Evolutionary conservation across 2,113 vertebrate genomes (phyloP).

Genomic region (Tenrec ecaudatus): DNA sequence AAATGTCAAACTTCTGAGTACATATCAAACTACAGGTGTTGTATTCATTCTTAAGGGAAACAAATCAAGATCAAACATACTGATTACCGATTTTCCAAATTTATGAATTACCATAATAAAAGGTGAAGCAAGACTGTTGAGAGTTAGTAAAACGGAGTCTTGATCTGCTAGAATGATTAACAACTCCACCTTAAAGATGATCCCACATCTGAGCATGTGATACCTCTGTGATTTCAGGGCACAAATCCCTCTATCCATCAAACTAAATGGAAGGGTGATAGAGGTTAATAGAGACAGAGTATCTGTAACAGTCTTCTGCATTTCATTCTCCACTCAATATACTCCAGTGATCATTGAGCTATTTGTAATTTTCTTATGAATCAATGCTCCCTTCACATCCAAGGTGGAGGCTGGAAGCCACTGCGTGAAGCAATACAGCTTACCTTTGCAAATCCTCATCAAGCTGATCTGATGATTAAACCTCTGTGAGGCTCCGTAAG

Average conservation of each 20-base stretch:
- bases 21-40: slow-evolving; percentile 36
- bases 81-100: slow-evolving; percentile 30
- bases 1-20: neutral
- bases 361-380: slow-evolving; percentile 64
- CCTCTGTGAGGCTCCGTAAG: slow-evolving; percentile 59
- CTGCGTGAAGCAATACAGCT: slow-evolving; percentile 43
- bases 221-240: slow-evolving; percentile 46
- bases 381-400: slow-evolving; percentile 62
- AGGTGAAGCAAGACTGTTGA: slow-evolving; percentile 52
- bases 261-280: slow-evolving; percentile 71
- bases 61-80: slow-evolving; percentile 52
- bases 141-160: slow-evolving; percentile 55
- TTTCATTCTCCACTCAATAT: slow-evolving; percentile 69
- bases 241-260: slow-evolving; percentile 75
- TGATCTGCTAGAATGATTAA: slow-evolving; percentile 62
- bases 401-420: slow-evolving; percentile 13
- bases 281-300: slow-evolving; percentile 78
- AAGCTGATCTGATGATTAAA: slow-evolving; percentile 43
- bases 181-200: slow-evolving; percentile 62
- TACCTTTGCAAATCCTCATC: slow-evolving; percentile 54
- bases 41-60: neutral
- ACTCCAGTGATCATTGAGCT: slow-evolving; percentile 45
- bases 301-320: slow-evolving; percentile 64
- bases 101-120: slow-evolving; percentile 55
- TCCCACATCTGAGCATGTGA: neutral